Evolutionary conservation across 2,888 invertebrate species (phyloP).

Genomic region (Dynastes grantii): DNA sequence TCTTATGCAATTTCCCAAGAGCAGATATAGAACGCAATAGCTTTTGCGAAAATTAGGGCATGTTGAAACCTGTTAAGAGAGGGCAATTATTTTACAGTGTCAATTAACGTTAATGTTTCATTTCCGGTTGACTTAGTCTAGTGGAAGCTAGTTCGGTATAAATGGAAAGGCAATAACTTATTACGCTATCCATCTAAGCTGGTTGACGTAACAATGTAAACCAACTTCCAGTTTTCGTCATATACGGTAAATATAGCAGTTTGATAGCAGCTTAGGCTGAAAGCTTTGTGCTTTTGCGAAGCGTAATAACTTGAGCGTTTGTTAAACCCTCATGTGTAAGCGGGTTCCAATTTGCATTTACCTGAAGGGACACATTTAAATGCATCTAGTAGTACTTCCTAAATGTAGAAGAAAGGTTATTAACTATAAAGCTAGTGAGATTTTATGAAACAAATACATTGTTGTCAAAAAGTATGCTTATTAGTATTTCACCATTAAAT

Average conservation of each 20-base stretch:
- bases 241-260: constrained; percentile 25
- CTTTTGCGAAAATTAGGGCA: no score
- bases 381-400: background rate
- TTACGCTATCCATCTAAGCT: constrained; percentile 32
- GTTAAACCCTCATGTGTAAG: constrained; percentile 16
- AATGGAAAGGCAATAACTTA: constrained; percentile 41
- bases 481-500: no score
- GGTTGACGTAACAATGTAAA: constrained; percentile 39
- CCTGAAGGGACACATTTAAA: constrained; percentile 7
- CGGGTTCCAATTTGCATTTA: constrained; percentile 4
- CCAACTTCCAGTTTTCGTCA: constrained; percentile 30
- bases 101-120: constrained; percentile 44
- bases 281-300: constrained; percentile 28
- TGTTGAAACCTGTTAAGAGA: no score
- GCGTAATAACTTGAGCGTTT: constrained; percentile 23
- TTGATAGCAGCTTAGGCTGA: constrained; percentile 28
- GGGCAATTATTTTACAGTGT: constrained; percentile 29
- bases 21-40: no score
- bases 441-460: no score
- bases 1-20: no score
- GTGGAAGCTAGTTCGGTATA: constrained; percentile 22
- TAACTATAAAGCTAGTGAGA: no score
- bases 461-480: no score
- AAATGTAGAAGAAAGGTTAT: no score
- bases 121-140: constrained; percentile 31